These are phyloP conservation scores for Hafferia zeledoni DNA, from an alignment of 2,797 vertebrate species.

Conservation along the genomic window DNA sequence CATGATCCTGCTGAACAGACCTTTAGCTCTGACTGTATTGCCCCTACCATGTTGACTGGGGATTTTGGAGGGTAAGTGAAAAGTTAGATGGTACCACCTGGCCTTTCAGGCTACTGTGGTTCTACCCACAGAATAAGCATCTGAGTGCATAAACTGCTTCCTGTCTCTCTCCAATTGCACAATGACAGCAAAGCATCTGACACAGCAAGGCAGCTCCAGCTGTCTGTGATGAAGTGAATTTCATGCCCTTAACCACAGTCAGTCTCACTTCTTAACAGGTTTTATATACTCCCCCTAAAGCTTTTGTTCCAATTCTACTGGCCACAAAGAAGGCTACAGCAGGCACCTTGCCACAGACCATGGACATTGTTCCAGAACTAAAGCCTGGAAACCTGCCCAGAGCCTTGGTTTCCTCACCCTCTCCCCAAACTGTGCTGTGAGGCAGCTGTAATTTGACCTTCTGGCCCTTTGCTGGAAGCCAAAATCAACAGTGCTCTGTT, in stretches of 20 bases:
- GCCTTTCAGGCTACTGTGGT: background rate
- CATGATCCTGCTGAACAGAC: background rate
- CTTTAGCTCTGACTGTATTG: background rate
- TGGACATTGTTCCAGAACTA: background rate
- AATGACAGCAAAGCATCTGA: background rate
- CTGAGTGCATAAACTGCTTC: background rate
- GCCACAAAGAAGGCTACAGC: background rate
- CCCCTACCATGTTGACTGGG: background rate
- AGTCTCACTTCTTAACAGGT: background rate
- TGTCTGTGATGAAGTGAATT: background rate
- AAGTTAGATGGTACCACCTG: background rate
- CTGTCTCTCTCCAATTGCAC: background rate
- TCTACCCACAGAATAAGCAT: background rate
- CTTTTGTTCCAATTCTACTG: background rate
- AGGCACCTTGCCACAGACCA: background rate
- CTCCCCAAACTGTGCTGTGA: background rate
- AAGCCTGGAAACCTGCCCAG: background rate
- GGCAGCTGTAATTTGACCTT: background rate
- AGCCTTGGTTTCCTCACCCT: background rate
- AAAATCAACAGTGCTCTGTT: background rate
- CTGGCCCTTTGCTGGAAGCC: background rate
- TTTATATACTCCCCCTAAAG: background rate
- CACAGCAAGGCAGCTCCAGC: background rate
- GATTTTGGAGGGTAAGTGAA: background rate
- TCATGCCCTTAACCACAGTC: background rate